Evolutionary conservation across 2,888 invertebrate genomes (phyloP).

Genomic region (Hesperia comma): DNA sequence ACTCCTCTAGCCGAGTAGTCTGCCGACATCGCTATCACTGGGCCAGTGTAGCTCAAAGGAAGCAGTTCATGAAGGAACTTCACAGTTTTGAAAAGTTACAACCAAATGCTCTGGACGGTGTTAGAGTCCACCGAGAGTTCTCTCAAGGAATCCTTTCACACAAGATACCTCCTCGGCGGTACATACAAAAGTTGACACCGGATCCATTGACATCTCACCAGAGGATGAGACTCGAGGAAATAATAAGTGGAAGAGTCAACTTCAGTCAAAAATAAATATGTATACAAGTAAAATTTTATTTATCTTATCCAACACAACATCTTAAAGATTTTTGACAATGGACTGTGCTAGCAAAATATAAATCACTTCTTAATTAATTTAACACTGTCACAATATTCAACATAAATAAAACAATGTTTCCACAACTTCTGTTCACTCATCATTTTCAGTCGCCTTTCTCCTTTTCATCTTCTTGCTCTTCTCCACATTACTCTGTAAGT

Average conservation of each 20-base stretch:
- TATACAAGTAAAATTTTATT: too few relatives aligned
- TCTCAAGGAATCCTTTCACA: conserved; percentile 83
- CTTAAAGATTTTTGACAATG: too few relatives aligned
- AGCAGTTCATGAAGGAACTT: conserved; percentile 85
- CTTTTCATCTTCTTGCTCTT: conserved; percentile 88
- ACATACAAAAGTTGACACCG: conserved; percentile 72
- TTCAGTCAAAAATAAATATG: conserved; percentile 57
- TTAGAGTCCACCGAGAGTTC: conserved; percentile 86
- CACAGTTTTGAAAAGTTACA: conserved; percentile 85
- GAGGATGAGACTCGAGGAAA: conserved; percentile 75
- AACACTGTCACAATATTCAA: background rate
- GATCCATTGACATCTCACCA: conserved; percentile 68
- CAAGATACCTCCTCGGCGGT: conserved; percentile 71
- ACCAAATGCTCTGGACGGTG: conserved; percentile 85
- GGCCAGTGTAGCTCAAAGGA: conserved; percentile 78
- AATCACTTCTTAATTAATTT: background rate
- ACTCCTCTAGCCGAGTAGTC: conserved; percentile 81
- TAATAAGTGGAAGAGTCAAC: conserved; percentile 68
- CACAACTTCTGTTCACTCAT: conserved; percentile 9
- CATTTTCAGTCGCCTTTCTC: conserved; percentile 52
- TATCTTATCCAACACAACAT: too few relatives aligned
- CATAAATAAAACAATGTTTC: background rate
- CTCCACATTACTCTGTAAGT: conserved; percentile 92
- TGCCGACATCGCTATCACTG: conserved; percentile 85
- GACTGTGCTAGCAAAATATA: background rate